These are phyloP conservation scores for Muraenolepis orangiensis DNA, from an alignment of 2,797 vertebrate species.

Conservation along the genomic window DNA sequence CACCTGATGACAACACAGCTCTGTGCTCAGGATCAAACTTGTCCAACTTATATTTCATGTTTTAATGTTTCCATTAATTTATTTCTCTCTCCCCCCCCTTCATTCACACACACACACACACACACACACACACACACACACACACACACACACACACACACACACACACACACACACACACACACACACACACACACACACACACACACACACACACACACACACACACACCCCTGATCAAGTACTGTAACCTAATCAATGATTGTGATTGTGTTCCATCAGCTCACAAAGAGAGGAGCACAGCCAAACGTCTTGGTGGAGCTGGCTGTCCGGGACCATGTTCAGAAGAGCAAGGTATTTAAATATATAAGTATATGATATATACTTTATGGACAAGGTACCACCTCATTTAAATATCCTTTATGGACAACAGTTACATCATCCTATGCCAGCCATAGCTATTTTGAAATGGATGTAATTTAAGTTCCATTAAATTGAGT, in stretches of 20 bases:
- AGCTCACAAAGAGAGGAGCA: constrained; percentile 71
- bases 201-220: neutral
- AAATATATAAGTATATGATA: too few relatives aligned
- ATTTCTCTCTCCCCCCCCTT: neutral
- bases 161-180: too few relatives aligned
- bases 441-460: neutral
- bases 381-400: too few relatives aligned
- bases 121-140: too few relatives aligned
- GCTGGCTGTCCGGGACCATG: constrained; percentile 78
- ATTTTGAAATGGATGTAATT: neutral
- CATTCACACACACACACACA: too few relatives aligned
- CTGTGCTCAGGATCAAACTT: neutral
- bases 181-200: too few relatives aligned
- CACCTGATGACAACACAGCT: neutral
- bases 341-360: constrained; percentile 89
- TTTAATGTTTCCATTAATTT: neutral
- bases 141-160: neutral
- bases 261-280: constrained; percentile 22
- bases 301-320: constrained; percentile 84
- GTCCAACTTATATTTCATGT: neutral
- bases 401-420: too few relatives aligned
- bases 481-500: neutral
- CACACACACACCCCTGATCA: neutral
- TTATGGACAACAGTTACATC: neutral
- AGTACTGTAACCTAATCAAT: neutral